Evolutionary conservation across 2,888 invertebrate genomes (phyloP).

Genomic region (Pandemis cinnamomeana): DNA sequence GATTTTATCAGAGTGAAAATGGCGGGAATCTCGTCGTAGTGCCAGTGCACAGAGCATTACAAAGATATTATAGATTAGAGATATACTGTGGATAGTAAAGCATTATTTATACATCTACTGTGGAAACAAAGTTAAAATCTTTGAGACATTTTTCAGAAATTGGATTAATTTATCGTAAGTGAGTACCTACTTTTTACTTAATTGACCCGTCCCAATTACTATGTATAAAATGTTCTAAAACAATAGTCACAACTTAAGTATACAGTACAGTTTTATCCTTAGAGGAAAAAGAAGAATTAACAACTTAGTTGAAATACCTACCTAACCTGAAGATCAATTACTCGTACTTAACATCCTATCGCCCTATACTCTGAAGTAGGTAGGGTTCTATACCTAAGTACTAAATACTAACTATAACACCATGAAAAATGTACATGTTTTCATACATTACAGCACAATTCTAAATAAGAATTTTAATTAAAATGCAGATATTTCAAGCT

Average conservation of each 20-base stretch:
- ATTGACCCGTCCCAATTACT: not conserved
- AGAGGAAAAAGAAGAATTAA: not conserved
- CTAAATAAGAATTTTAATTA: conserved; percentile 31
- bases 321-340: not conserved
- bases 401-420: not conserved
- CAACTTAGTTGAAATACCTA: not conserved
- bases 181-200: too few relatives aligned
- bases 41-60: not conserved
- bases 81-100: not conserved
- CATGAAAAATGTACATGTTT: not conserved
- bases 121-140: not conserved
- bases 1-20: not conserved
- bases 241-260: not conserved
- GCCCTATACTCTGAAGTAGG: not conserved
- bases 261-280: not conserved
- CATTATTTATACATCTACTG: too few relatives aligned
- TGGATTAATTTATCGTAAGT: not conserved
- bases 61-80: not conserved
- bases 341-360: not conserved
- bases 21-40: not conserved
- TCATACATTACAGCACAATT: not conserved
- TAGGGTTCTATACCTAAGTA: not conserved
- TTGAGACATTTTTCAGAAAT: not conserved
- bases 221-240: not conserved
- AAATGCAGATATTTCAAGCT: conserved; percentile 24